Evolutionary conservation across 2,113 vertebrate genomes (phyloP).

Genomic region (Indri indri): DNA sequence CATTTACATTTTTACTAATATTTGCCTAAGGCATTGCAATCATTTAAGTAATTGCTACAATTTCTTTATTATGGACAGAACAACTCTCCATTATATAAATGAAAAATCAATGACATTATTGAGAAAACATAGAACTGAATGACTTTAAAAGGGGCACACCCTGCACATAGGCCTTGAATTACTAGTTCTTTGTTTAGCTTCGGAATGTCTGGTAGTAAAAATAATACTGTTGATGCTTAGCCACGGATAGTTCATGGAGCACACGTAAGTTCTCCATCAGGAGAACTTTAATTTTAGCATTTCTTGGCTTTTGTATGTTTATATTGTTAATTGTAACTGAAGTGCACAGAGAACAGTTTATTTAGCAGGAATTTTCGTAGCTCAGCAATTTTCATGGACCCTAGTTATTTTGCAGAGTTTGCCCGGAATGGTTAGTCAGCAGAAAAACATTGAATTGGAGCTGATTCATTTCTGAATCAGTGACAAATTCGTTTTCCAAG

Average conservation of each 20-base stretch:
- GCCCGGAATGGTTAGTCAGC: conserved; percentile 28
- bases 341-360: not conserved
- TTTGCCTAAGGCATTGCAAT: not conserved
- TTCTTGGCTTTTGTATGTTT: conserved; percentile 16
- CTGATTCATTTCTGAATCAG: conserved; percentile 42
- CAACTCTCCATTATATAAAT: conserved; percentile 11
- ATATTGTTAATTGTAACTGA: not conserved
- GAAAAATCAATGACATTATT: not conserved
- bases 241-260: not conserved
- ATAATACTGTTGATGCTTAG: not conserved
- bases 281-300: conserved; percentile 2
- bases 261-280: not conserved
- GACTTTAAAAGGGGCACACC: not conserved
- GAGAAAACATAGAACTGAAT: not conserved
- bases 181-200: not conserved
- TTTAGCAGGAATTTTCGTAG: not conserved
- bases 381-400: not conserved
- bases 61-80: conserved; percentile 15
- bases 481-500: conserved; percentile 16
- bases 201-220: not conserved
- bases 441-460: conserved; percentile 28
- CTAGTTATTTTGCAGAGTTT: not conserved
- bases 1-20: conserved; percentile 15
- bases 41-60: not conserved
- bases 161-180: not conserved